These are phyloP conservation scores for Phoxinus dragarum DNA, from an alignment of 2,797 vertebrate species.

Conservation along the genomic window DNA sequence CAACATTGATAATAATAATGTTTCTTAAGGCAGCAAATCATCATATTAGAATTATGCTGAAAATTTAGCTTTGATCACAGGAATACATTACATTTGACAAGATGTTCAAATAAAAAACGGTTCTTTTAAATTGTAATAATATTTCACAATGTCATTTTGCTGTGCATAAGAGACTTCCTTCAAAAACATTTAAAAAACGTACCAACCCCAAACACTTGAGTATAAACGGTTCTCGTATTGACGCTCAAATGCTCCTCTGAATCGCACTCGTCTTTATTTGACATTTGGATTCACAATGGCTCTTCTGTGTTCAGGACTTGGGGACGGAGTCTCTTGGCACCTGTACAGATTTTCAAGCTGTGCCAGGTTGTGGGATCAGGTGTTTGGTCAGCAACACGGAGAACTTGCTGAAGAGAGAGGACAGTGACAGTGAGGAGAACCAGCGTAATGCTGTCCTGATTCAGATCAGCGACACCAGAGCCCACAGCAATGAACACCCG, in stretches of 20 bases:
- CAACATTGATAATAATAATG: background rate
- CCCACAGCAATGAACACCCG: conserved; percentile 72
- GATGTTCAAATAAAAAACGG: background rate
- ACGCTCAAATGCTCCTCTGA: background rate
- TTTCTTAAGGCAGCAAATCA: background rate
- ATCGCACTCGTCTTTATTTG: background rate
- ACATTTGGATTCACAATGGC: conserved; percentile 1
- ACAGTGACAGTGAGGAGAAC: conserved; percentile 86
- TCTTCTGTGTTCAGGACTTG: conserved; percentile 80
- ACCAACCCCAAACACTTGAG: background rate
- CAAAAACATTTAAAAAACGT: background rate
- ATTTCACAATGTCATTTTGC: background rate
- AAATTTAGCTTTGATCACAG: background rate
- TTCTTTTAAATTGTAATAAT: background rate
- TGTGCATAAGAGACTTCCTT: background rate
- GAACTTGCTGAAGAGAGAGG: conserved; percentile 77
- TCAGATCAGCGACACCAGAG: conserved; percentile 80
- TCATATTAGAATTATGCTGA: background rate
- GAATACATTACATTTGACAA: background rate
- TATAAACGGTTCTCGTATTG: background rate
- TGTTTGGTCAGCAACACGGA: conserved; percentile 94
- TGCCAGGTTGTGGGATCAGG: conserved; percentile 93
- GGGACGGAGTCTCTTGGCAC: conserved; percentile 87
- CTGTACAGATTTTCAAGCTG: conserved; percentile 93
- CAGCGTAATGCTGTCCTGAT: conserved; percentile 85